Base-by-base conservation (phyloP, 2,113 vertebrate genomes). In the Petrocephalus zakoni region DNA sequence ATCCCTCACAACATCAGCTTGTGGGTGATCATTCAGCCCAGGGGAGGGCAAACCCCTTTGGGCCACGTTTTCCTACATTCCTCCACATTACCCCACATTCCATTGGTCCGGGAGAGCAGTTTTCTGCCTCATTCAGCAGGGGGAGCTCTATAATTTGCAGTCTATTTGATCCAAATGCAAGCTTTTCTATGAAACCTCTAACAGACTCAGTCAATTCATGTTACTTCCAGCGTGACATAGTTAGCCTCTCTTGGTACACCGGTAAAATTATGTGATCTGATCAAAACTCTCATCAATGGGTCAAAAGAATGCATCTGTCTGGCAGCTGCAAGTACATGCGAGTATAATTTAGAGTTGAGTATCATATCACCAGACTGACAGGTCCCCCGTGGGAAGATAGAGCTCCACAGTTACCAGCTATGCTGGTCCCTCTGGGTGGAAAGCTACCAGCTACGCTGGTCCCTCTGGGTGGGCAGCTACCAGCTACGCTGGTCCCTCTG, bases 71-170 rank as follows among this genome's bases (percentile, higher is more conserved):
- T 46, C 81, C 46, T 22, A 78, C 29, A 78, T 78, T 78, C 72
- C 72, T 78, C 34, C 72, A 78, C 15, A 42, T 78, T 42, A 78
- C 46, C 46, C 21, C 22, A 13, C 81, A 47, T 46, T 83, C 81
- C 46, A n/a, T 13, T n/a, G 81, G 81, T 15, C 47, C 1, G 7
- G 49, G 19, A 52, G 52, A 53, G 42, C 49, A 68, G 53, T 13
- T 52, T 53, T 34, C 72, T 82, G 49, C 22, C 25, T 51, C 81
- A 17, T 82, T 84, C 91, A 86, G 83, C 25, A 93, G 91, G 89
- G 89, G 92, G 92, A 90, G 88, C 87, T 86, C 29, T 52, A 83
- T 2, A 83, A 22, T n/a, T 4, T n/a, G 37, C 78, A 83, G 46
- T 83, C 37, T 49, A 49, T 49, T n/a, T 22, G 22, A 53, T 55